Percentiles rank a stretch among this genome's conserved stretches.
These are phyloP conservation scores for Lepeophtheirus nordmannii DNA, from an alignment of 2,888 invertebrate species.

Conservation along the genomic window DNA sequence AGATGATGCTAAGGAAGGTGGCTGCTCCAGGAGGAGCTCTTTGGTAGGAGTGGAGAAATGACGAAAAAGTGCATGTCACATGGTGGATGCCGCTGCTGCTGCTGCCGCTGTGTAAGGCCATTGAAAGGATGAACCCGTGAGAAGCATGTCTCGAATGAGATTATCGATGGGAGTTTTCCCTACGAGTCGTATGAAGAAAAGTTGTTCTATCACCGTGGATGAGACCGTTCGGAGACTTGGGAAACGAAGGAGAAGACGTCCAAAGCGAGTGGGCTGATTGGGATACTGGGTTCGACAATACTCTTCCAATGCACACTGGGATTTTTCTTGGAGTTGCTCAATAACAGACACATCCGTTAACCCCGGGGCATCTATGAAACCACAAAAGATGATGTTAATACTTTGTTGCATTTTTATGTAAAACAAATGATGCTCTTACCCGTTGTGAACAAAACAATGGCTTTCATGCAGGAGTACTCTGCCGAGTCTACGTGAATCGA, in stretches of 20 bases:
- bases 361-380: conserved; percentile 79
- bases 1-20: not conserved
- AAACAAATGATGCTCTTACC: conserved; percentile 63
- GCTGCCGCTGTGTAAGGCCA: conserved; percentile 49
- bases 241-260: conserved; percentile 75
- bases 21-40: not conserved
- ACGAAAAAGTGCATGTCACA: conserved; percentile 15
- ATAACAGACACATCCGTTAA: conserved; percentile 86
- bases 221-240: conserved; percentile 87
- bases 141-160: conserved; percentile 85
- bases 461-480: conserved; percentile 97
- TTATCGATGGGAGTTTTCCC: conserved; percentile 97
- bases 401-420: too few relatives aligned
- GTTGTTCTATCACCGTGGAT: conserved; percentile 89
- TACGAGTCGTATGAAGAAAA: conserved; percentile 90
- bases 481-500: conserved; percentile 94
- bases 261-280: conserved; percentile 89
- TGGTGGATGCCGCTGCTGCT: not conserved
- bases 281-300: conserved; percentile 94
- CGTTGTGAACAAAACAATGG: conserved; percentile 96
- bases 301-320: conserved; percentile 92
- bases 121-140: conserved; percentile 89
- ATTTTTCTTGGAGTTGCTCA: conserved; percentile 91
- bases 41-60: not conserved
- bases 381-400: conserved; percentile 29